phyloP scores from a whole-genome alignment of 1,140 invertebrate species.

The Manduca sexta region DNA sequence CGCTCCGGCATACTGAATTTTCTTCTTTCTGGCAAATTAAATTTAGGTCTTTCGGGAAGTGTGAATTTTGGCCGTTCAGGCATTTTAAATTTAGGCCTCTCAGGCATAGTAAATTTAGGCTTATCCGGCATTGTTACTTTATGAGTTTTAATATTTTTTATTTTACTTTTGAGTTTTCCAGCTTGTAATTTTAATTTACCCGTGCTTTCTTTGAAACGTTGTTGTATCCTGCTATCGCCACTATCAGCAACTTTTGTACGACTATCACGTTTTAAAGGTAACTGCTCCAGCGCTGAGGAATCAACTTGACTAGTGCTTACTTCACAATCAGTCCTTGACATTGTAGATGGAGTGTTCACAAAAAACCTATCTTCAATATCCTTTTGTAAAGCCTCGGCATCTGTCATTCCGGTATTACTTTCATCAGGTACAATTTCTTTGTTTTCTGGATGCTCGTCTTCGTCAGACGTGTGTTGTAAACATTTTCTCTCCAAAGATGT shows the following conservation, averaged over 20 bases:
- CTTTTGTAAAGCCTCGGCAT: slow-evolving; percentile 67
- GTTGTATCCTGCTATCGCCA: slow-evolving; percentile 66
- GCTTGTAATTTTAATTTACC: slow-evolving; percentile 76
- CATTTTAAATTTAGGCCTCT: slow-evolving; percentile 75
- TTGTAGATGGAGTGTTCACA: slow-evolving; percentile 72
- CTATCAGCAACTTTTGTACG: slow-evolving; percentile 68
- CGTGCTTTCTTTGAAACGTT: slow-evolving; percentile 72
- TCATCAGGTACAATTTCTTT: slow-evolving; percentile 47
- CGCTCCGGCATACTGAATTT: slow-evolving; percentile 75
- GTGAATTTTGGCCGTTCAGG: slow-evolving; percentile 74
- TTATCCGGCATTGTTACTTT: slow-evolving; percentile 74
- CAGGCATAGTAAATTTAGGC: slow-evolving; percentile 71
- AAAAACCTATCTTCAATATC: slow-evolving; percentile 73
- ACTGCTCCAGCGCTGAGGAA: slow-evolving; percentile 76
- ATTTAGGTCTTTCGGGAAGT: slow-evolving; percentile 74
- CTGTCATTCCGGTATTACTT: slow-evolving; percentile 62
- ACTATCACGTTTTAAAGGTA: slow-evolving; percentile 75
- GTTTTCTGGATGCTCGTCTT: slow-evolving; percentile 52
- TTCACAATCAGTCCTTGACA: slow-evolving; percentile 78
- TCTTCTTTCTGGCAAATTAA: slow-evolving; percentile 72
- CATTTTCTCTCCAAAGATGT: slow-evolving; percentile 64
- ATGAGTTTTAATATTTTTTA: slow-evolving; percentile 74
- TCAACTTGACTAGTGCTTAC: slow-evolving; percentile 81
- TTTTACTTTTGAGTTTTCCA: slow-evolving; percentile 75
- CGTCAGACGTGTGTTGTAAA: slow-evolving; percentile 55